phyloP scores from a whole-genome alignment of 2,888 invertebrate genomes.

The Latrodectus hesperus region DNA sequence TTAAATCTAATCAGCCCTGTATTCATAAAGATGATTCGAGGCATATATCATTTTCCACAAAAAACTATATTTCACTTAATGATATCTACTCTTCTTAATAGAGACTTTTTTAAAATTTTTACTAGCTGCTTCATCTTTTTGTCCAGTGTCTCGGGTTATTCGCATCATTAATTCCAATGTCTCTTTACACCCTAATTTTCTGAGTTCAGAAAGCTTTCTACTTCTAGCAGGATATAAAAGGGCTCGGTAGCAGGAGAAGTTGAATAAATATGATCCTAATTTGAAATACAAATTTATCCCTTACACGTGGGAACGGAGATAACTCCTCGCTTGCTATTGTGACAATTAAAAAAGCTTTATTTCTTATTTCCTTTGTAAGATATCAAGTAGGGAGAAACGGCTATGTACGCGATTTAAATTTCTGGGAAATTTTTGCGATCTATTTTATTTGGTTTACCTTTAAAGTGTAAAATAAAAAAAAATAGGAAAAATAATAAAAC shows the following conservation, averaged over 20 bases:
- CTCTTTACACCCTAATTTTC: slow-evolving; percentile 1
- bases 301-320: not conserved
- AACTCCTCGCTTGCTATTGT: not conserved
- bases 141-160: not conserved
- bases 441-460: no score
- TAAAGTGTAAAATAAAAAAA: no score
- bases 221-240: not conserved
- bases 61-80: not conserved
- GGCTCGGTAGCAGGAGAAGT: not conserved
- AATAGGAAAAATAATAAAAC: no score
- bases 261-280: not conserved
- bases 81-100: slow-evolving; percentile 19
- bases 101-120: not conserved
- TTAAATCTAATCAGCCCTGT: not conserved
- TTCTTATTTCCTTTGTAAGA: no score
- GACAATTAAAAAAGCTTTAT: no score
- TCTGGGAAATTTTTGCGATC: no score
- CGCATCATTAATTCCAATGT: slow-evolving; percentile 2
- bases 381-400: no score
- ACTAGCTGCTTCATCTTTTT: not conserved
- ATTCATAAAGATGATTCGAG: not conserved
- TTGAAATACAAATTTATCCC: not conserved
- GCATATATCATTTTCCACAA: slow-evolving; percentile 6
- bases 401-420: no score
- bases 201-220: not conserved